Evolutionary conservation across 53 echinoderm and acorn worm genomes (phyloP), one percentile per base, ranked within the genome.

Genomic region (Hippasteria phrygiana): DNA sequence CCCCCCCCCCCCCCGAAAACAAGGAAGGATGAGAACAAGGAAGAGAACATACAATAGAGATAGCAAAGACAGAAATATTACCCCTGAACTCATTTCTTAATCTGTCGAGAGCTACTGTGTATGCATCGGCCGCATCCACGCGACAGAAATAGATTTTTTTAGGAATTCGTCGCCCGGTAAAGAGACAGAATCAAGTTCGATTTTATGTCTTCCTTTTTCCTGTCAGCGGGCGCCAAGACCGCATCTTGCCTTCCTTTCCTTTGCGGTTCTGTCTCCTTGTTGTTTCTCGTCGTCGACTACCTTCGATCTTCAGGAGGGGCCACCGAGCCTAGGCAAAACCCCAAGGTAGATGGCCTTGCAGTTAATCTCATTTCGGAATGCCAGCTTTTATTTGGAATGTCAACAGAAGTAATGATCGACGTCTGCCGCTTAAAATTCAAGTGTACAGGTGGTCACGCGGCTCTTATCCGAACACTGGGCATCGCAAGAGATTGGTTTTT

Each of bases 101-200:
- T 71, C 71, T 71, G 56, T 55, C 37, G 34, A 3, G n/a, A 28
- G 85, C 20, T 18, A n/a, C 35, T 78, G 11, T 78, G 35, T 53
- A 18, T 51, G 36, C 16, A 47, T 29, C n/a, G 70, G 22, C 47
- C 35, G 69, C 8, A 24, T 85, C 18, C 33, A 70, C 37, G 35
- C 50, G n/a, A 42, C 64, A 22, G 43, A 31, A 42, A 81, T 66
- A 16, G 81, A 81, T 81, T 80, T 56, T 64, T 50, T 69, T 33
- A 34, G 43, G 71, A 85, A 71, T 85, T 50, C 54, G 53, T 69
- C 70, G 62, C 40, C 81, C 81, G 81, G 65, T 81, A 64, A 5
- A 81, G 85, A 32, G 85, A 69, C 85, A 71, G 69, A 83, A 85
- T 71, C 70, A 36, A 8, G 32, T 85, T 85, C 85, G 85, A 85